Evolutionary conservation across 2,113 vertebrate species (phyloP).

Genomic region (Cromileptes altivelis): DNA sequence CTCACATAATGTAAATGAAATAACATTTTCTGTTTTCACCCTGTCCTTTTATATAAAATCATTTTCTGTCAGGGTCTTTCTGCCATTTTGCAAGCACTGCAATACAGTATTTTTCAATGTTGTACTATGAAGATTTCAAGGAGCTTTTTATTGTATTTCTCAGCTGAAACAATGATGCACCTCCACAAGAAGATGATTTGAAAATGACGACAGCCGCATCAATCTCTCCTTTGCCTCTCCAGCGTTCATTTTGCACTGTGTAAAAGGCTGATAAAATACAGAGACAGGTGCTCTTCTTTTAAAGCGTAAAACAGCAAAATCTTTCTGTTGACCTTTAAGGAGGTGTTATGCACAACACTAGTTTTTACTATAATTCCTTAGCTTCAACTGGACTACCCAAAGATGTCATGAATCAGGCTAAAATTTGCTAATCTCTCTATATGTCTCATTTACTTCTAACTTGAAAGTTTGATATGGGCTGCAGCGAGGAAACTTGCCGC

Average conservation of each 20-base stretch:
- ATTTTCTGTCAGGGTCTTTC: not conserved
- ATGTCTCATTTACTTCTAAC: not conserved
- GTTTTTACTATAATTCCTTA: not conserved
- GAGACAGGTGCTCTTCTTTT: not conserved
- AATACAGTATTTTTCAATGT: no score
- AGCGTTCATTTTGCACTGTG: not conserved
- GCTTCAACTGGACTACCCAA: not conserved
- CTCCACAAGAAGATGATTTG: not conserved
- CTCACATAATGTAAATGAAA: not conserved
- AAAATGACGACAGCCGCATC: not conserved
- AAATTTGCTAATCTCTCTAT: not conserved
- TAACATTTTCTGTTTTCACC: not conserved
- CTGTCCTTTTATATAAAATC: not conserved
- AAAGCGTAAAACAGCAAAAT: not conserved
- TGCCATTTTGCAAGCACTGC: not conserved
- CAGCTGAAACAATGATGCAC: not conserved
- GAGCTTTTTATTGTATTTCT: not conserved
- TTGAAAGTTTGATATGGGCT: not conserved
- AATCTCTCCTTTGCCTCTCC: not conserved
- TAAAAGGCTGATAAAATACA: not conserved
- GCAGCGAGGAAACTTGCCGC: constrained; percentile 23
- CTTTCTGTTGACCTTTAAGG: not conserved
- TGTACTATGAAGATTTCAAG: not conserved
- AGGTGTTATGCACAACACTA: no score
- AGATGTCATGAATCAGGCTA: not conserved